These are phyloP conservation scores for Acrocera orbiculus DNA, from an alignment of 2,888 invertebrate genomes.

Conservation along the genomic window DNA sequence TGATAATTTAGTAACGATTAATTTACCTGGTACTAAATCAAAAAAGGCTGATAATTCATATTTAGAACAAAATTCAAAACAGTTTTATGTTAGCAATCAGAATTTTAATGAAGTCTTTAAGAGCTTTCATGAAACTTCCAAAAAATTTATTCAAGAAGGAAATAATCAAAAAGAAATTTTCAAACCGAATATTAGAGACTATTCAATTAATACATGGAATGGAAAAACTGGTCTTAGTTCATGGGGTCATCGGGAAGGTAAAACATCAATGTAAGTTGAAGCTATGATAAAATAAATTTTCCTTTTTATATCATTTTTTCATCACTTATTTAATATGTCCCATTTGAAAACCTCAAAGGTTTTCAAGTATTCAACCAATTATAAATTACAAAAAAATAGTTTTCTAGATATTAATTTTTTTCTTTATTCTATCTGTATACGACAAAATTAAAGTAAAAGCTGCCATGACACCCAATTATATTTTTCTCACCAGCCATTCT, in stretches of 20 bases:
- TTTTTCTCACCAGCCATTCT: no score
- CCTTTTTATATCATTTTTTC: no score
- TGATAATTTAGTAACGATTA: slow-evolving; percentile 38
- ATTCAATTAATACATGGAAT: slow-evolving; percentile 44
- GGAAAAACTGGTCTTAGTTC: slow-evolving; percentile 44
- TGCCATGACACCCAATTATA: background rate
- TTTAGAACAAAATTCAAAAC: slow-evolving; percentile 17
- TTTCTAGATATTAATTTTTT: no score
- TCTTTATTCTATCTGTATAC: no score
- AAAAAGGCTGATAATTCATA: slow-evolving; percentile 17
- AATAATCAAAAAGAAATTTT: slow-evolving; percentile 16
- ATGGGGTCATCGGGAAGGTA: slow-evolving; percentile 40
- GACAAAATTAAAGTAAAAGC: background rate
- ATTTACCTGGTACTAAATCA: slow-evolving; percentile 26
- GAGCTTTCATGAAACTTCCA: slow-evolving; percentile 8
- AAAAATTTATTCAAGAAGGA: slow-evolving; percentile 13
- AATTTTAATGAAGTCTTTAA: slow-evolving; percentile 31
- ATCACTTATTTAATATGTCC: background rate
- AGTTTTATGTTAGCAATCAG: no score
- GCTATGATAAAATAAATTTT: background rate
- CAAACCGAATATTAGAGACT: slow-evolving; percentile 25
- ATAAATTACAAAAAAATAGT: background rate
- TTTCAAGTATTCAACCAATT: background rate
- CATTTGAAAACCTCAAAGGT: background rate
- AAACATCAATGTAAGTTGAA: background rate